Base-by-base conservation (phyloP, 2,113 vertebrate species). In the Hassar affinis region DNA sequence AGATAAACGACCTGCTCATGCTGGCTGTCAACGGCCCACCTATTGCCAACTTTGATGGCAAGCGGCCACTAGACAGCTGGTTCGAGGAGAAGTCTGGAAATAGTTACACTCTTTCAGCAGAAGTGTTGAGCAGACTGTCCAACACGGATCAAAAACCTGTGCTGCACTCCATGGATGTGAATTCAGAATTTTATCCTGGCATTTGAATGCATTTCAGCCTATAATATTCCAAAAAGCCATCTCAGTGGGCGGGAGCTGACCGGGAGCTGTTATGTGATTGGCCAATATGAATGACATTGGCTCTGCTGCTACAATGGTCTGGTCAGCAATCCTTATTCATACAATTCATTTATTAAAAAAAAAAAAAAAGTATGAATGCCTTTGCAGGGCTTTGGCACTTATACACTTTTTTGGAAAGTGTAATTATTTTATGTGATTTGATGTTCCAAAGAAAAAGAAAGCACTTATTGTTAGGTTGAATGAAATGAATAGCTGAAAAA, bases 81-180 rank as follows among this genome's bases (percentile, higher is more conserved):
- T 99, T 99, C 0, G 97, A 99, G 90, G 97, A 99, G 92, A 98
- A 98, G 90, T 99, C 97, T 0, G 97, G 96, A 83, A 96, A 95
- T 86, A 95, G 95, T 79, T 96, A 95, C 0, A 90, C 96, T 0
- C 91, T 96, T 69, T 96, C 97, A 0, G 90, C 95, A 0, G 96
- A 98, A 86, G 94, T 96, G 90, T 81, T 97, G 88, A 97, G 91
- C 92, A 94, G 95, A 88, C 96, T 96, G 95, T 95, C 96, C 0
- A 92, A 90, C 0, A 77, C 95, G 30, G 96, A 98, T 15, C 96
- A 96, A 89, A 98, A 97, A 88, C 94, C 95, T 0, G 88, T 93
- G 88, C 88, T 97, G 87, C 95, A 96, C 90, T 92, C 89, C 10
- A 81, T 94, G 86, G 97, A 98, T 84, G 93, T 95, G 0, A 94